Conservation (phyloP, 2,888 invertebrate genomes). For the Cerastis rubricosa region DNA sequence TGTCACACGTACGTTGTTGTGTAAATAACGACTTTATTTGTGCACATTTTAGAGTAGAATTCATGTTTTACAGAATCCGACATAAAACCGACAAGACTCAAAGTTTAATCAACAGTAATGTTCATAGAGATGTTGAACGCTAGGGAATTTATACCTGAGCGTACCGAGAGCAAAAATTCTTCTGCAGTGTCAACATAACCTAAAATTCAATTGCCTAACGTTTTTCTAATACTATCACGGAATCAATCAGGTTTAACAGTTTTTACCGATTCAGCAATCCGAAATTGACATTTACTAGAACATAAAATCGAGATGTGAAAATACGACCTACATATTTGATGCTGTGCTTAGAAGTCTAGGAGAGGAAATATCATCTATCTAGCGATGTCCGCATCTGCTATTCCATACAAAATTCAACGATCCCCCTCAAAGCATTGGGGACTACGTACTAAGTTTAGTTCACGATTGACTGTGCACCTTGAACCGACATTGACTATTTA, state of each 20-base stretch:
- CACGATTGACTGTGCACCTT: conserved; percentile 59
- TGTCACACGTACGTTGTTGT: too few species aligned
- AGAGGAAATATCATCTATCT: conserved; percentile 71
- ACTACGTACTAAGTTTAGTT: conserved; percentile 59
- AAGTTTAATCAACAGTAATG: conserved; percentile 25
- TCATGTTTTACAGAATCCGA: not conserved
- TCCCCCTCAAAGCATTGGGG: conserved; percentile 71
- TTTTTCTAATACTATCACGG: conserved; percentile 29
- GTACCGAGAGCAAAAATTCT: conserved; percentile 1
- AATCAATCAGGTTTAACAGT: conserved; percentile 41
- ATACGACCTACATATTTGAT: conserved; percentile 70
- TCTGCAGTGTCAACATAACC: not conserved
- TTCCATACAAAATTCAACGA: conserved; percentile 85
- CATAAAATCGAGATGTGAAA: conserved; percentile 64
- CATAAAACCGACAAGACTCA: not conserved
- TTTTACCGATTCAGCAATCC: conserved; percentile 9
- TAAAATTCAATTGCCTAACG: conserved; percentile 7
- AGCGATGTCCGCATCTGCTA: conserved; percentile 73
- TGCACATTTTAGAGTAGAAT: not conserved
- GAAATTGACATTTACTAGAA: conserved; percentile 53
- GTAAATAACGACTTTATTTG: too few species aligned
- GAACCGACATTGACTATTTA: conserved; percentile 46
- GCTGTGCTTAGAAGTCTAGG: conserved; percentile 55
- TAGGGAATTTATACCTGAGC: conserved; percentile 18
- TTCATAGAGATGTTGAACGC: conserved; percentile 3